Evolutionary conservation across 2,888 invertebrate genomes (phyloP).

Genomic region (Stenoptilia bipunctidactyla): DNA sequence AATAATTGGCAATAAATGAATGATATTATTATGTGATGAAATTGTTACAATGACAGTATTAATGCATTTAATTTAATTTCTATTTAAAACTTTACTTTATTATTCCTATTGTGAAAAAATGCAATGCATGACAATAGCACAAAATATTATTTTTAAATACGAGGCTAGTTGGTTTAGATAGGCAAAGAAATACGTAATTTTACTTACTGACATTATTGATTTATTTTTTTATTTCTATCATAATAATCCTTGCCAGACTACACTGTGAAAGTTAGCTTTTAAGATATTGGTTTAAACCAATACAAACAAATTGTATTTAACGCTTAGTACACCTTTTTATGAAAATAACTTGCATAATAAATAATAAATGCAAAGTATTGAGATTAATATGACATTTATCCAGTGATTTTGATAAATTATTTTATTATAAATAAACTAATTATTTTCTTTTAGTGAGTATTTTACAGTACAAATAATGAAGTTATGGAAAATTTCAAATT

Average conservation of each 20-base stretch:
- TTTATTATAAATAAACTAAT: not conserved
- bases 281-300: not conserved
- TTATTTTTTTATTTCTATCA: not conserved
- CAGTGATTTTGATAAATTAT: not conserved
- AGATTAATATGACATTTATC: not conserved
- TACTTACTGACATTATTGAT: not conserved
- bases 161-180: not conserved
- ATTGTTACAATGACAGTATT: not conserved
- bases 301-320: not conserved
- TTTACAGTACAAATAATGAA: no score
- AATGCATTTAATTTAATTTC: conserved; percentile 4
- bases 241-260: not conserved
- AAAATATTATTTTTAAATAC: no score
- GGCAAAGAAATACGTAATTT: not conserved
- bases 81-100: conserved; percentile 2
- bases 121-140: not conserved
- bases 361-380: not conserved
- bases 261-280: not conserved
- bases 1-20: conserved; percentile 2
- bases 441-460: no score
- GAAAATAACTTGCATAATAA: not conserved
- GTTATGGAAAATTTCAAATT: no score
- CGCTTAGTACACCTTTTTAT: no score
- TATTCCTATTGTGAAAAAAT: not conserved
- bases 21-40: conserved; percentile 2